Percentiles rank a stretch among this genome's conserved stretches.
Conservation (phyloP, 2,888 invertebrate species). For the Papilio protenor region DNA sequence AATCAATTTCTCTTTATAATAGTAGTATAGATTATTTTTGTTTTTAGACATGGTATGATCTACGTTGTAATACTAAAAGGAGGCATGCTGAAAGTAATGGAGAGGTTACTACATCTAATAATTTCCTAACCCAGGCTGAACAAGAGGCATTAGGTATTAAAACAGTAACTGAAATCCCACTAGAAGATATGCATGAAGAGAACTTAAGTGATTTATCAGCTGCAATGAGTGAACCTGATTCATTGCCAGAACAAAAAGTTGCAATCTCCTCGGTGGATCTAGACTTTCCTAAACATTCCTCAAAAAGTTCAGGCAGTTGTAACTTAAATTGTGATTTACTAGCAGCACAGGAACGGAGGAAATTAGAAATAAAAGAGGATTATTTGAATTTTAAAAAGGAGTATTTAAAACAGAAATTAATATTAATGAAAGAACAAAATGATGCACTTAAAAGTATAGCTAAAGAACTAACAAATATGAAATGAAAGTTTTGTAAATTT, state of each 20-base stretch:
- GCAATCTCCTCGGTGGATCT: conserved; percentile 52
- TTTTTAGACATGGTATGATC: conserved; percentile 78
- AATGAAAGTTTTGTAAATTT: neutral
- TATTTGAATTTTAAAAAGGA: conserved; percentile 76
- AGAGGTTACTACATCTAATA: conserved; percentile 58
- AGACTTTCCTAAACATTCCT: conserved; percentile 50
- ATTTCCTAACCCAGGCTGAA: conserved; percentile 63
- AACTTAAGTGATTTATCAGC: conserved; percentile 58
- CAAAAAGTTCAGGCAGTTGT: conserved; percentile 63
- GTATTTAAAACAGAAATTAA: conserved; percentile 73
- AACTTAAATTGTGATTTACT: conserved; percentile 71
- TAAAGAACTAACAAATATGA: conserved; percentile 58
- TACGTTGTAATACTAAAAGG: conserved; percentile 70
- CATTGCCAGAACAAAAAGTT: conserved; percentile 65
- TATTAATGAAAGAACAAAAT: conserved; percentile 72
- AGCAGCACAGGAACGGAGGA: conserved; percentile 69
- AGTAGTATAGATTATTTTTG: neutral
- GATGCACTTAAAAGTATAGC: conserved; percentile 77
- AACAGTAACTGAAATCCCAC: conserved; percentile 60
- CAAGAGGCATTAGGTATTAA: conserved; percentile 69
- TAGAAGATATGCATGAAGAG: conserved; percentile 56
- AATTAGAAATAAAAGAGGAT: conserved; percentile 72
- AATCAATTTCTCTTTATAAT: too few species aligned
- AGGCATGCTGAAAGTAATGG: conserved; percentile 60
- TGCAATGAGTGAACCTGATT: conserved; percentile 64